Base-by-base conservation (phyloP, 2,888 invertebrate genomes). In the Caenorhabditis plicata region DNA sequence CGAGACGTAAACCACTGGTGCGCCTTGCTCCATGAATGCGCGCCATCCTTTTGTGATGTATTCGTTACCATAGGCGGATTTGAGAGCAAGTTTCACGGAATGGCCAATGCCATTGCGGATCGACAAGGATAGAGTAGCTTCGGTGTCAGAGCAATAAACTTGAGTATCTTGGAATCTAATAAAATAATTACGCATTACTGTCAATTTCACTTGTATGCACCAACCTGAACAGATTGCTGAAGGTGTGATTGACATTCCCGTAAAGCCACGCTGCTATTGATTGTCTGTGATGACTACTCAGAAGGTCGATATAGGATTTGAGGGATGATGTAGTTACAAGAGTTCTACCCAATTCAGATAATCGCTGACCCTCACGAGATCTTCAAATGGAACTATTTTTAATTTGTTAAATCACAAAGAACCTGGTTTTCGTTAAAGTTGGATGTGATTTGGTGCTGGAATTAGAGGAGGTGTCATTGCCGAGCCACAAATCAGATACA, bases 1-100 rank as follows among this genome's bases (percentile, higher is more conserved):
- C 15, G 73, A 74, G 23, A 75, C 65, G 43, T 75, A 77, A 23
- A 75, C 69, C 4, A 77, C 72, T 33, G 73, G 74, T 8, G 65
- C 67, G 9, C 69, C 70, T 55, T 73, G 65, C 38, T 73, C 71
- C 15, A 55, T 57, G 40, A 74, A 74, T 4, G 57, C 58, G 17
- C 54, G 57, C 70, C 70, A 74, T 48, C 73, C 73, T 42, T 71
- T 73, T 11, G 57, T 55, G 9, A 55, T 54, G 35, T 65, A 71
- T 26, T 69, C 71, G 17, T 45, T 39, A 17, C 73, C 73, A 52
- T 73, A 73, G 1, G 63, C 54, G 17, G 61, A 51, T 47, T 63
- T 65, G 36, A 73, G 60, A 3, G 74, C 74, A n/a, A 73, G 43
- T 32, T 64, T 64, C 19, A 73, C 66, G 35, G 69, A 67, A 46